phyloP scores from a whole-genome alignment of 2,113 vertebrate genomes.

The Beaufortia kweichowensis region DNA sequence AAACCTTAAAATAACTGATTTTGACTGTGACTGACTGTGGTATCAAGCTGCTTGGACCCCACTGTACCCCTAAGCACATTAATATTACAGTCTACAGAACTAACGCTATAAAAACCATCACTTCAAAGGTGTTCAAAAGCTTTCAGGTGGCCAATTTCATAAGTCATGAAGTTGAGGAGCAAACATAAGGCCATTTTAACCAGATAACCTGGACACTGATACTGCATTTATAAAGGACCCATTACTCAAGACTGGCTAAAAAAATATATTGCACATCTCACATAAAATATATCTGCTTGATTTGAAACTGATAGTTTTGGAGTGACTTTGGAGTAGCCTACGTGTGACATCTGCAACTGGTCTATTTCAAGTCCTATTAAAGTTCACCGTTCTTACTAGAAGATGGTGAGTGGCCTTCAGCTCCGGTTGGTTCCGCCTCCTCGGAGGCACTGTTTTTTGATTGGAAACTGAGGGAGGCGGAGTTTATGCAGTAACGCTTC shows the following conservation, averaged over 20 bases:
- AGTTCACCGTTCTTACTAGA: slow-evolving; percentile 44
- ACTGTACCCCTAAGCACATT: slow-evolving; percentile 35
- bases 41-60: not conserved
- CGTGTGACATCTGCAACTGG: slow-evolving; percentile 14
- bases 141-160: not conserved
- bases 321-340: slow-evolving; percentile 26
- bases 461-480: slow-evolving; percentile 81
- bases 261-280: slow-evolving; percentile 14
- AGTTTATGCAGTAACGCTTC: slow-evolving; percentile 97
- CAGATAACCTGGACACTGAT: slow-evolving; percentile 8
- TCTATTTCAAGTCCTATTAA: slow-evolving; percentile 16
- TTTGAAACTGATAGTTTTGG: slow-evolving; percentile 11
- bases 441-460: slow-evolving; percentile 5
- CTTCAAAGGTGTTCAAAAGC: slow-evolving; percentile 41
- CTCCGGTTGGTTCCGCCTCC: slow-evolving; percentile 8
- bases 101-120: slow-evolving; percentile 47
- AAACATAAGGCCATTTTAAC: slow-evolving; percentile 34
- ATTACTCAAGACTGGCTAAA: no score
- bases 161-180: not conserved
- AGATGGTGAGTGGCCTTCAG: slow-evolving; percentile 33
- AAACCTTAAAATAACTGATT: no score
- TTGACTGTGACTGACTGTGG: no score
- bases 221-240: no score
- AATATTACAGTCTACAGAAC: slow-evolving; percentile 32
- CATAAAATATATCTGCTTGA: not conserved